These are phyloP conservation scores for Knipowitschia caucasica DNA, from an alignment of 2,797 vertebrate genomes.

Conservation along the genomic window DNA sequence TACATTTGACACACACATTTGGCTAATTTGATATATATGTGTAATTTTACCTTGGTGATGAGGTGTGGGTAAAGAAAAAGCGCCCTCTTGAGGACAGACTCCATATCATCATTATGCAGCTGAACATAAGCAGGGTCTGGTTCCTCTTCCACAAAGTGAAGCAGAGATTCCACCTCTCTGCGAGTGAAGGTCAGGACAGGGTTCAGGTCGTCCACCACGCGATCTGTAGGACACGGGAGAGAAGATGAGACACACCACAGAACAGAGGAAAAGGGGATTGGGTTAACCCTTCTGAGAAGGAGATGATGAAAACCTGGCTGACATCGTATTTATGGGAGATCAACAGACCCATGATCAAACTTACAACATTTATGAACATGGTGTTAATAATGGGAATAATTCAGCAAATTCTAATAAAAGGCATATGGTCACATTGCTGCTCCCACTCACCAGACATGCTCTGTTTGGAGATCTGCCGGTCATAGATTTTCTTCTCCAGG, in stretches of 20 bases:
- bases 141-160: slow-evolving; percentile 98
- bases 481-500: slow-evolving; percentile 98
- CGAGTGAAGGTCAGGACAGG: slow-evolving; percentile 96
- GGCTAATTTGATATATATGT: too few relatives aligned
- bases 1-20: too few relatives aligned
- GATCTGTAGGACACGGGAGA: slow-evolving; percentile 75
- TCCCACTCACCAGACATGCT: slow-evolving; percentile 90
- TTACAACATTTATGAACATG: too few relatives aligned
- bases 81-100: slow-evolving; percentile 83
- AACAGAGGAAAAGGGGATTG: background rate
- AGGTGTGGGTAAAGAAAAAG: slow-evolving; percentile 89
- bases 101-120: slow-evolving; percentile 71
- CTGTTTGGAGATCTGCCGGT: slow-evolving; percentile 97
- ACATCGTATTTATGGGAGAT: too few relatives aligned
- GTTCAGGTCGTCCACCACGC: slow-evolving; percentile 97
- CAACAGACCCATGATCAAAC: too few relatives aligned
- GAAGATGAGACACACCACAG: background rate
- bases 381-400: too few relatives aligned
- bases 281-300: background rate
- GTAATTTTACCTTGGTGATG: slow-evolving; percentile 88
- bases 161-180: slow-evolving; percentile 94
- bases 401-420: too few relatives aligned
- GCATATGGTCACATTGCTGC: background rate
- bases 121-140: slow-evolving; percentile 70
- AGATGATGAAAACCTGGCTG: too few relatives aligned